Evolutionary conservation across 2,888 invertebrate species (phyloP), one percentile per base, ranked within the genome.

Genomic region (Linyphia triangularis): DNA sequence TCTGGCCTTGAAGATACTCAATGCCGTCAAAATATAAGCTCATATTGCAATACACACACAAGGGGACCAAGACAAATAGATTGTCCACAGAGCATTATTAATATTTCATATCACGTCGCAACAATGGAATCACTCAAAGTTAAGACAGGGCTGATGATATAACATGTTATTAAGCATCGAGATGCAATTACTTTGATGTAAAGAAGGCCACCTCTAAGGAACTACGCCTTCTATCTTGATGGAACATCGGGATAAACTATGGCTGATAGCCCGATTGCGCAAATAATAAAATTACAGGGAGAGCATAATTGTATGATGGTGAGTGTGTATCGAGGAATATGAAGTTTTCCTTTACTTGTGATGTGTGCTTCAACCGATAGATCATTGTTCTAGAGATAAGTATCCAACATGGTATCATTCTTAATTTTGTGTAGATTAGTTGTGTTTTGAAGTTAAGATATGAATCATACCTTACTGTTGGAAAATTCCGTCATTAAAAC

Each of bases 111-210:
- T 51, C 51, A 51, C 51, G 51, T 51, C 13, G 7, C 51, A 51
- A 51, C 51, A 51, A 51, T 51, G 51, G 51, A 51, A 51, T 51
- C 51, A n/a, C 51, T 51, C 51, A 51, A 51, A 40, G n/a, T n/a
- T 51, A 5, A 51, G 51, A 51, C 51, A 43, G 43, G 43, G 43
- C 43, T 3, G 51, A 51, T 51, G 51, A 51, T 51, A 51, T 51
- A 51, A 51, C 51, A 51, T 51, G 51, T 51, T 51, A 51, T 51
- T 51, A 51, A 51, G 16, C 51, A 51, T 51, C 51, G 51, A n/a
- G 3, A 51, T 13, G 51, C 51, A 51, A 51, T 51, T 51, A 51
- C 51, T 16, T n/a, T n/a, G 33, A 33, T 33, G 9, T 6, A 9
- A 33, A 4, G 33, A 9, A 4, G 43, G 43, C 16, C 13, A n/a